phyloP scores from a whole-genome alignment of 2,888 invertebrate species.

The Microctonus hyperodae region DNA sequence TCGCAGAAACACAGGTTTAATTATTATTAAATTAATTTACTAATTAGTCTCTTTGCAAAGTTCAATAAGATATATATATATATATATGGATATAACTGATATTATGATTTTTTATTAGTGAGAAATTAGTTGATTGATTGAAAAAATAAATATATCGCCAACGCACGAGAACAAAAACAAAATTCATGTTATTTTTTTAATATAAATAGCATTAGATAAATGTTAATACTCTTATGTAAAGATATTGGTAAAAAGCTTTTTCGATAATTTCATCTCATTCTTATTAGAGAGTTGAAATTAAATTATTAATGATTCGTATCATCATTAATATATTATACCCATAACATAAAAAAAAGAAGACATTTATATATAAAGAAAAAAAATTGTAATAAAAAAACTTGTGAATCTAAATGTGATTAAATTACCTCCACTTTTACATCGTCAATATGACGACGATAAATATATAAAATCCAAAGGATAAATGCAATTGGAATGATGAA shows the following conservation, averaged over 20 bases:
- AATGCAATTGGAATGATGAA: conserved; percentile 41
- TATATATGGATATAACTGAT: conserved; percentile 5
- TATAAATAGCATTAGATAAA: conserved; percentile 17
- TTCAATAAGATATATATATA: conserved; percentile 8
- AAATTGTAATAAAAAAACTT: conserved; percentile 8
- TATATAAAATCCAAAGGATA: conserved; percentile 32
- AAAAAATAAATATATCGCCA: conserved; percentile 26
- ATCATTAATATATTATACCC: not conserved
- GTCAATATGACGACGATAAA: not conserved
- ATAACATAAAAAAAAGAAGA: not conserved
- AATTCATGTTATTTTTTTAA: conserved; percentile 15
- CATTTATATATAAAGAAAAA: not conserved
- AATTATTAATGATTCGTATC: not conserved
- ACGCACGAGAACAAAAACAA: conserved; percentile 15
- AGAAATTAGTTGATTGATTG: no score
- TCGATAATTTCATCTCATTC: not conserved
- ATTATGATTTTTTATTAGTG: not conserved
- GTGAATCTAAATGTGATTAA: conserved; percentile 9
- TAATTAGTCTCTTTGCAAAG: not conserved
- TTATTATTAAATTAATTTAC: not conserved
- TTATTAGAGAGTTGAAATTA: not conserved
- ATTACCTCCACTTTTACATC: not conserved
- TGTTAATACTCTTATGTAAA: conserved; percentile 36
- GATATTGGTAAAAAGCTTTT: conserved; percentile 30
- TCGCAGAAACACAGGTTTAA: conserved; percentile 7